Evolutionary conservation across 2,113 vertebrate genomes (phyloP).

Genomic region (Hepsetus odoe): DNA sequence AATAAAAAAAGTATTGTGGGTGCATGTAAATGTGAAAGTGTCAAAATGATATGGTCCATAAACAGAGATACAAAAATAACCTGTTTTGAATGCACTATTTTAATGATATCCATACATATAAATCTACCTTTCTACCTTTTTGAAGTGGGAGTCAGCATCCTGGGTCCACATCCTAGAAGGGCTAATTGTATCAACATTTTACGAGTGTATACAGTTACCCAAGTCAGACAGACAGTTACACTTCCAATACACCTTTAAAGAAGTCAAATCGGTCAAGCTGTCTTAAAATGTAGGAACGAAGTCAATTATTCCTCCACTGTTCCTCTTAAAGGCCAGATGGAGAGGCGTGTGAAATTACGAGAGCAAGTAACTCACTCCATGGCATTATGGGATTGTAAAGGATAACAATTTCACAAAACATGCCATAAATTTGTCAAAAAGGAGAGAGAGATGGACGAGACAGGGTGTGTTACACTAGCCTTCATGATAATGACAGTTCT

Average conservation of each 20-base stretch:
- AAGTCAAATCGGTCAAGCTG: conserved; percentile 77
- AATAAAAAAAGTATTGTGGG: too few species aligned
- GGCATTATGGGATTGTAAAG: conserved; percentile 96
- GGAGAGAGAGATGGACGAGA: conserved; percentile 72
- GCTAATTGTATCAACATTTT: conserved; percentile 4
- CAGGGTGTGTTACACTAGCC: conserved; percentile 80
- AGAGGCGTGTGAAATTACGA: conserved; percentile 89
- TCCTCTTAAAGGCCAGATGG: conserved; percentile 78
- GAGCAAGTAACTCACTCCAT: conserved; percentile 86
- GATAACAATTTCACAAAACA: conserved; percentile 90
- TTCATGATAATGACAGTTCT: conserved; percentile 84
- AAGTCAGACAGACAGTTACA: conserved; percentile 34
- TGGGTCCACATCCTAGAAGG: too few species aligned
- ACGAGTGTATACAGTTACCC: conserved; percentile 36
- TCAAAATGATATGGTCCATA: too few species aligned
- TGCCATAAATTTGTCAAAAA: conserved; percentile 88
- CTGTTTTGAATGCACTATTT: too few species aligned
- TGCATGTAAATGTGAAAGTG: too few species aligned
- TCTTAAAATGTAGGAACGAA: conserved; percentile 71
- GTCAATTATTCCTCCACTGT: conserved; percentile 77
- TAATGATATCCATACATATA: too few species aligned
- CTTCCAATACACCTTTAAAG: too few species aligned
- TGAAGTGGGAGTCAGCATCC: not conserved
- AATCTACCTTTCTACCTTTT: too few species aligned
- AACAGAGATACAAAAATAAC: too few species aligned